Percentiles rank a stretch among this genome's conserved stretches.
Evolutionary conservation across 1,140 invertebrate genomes (phyloP).

Genomic region (Chironomus striatipennis): DNA sequence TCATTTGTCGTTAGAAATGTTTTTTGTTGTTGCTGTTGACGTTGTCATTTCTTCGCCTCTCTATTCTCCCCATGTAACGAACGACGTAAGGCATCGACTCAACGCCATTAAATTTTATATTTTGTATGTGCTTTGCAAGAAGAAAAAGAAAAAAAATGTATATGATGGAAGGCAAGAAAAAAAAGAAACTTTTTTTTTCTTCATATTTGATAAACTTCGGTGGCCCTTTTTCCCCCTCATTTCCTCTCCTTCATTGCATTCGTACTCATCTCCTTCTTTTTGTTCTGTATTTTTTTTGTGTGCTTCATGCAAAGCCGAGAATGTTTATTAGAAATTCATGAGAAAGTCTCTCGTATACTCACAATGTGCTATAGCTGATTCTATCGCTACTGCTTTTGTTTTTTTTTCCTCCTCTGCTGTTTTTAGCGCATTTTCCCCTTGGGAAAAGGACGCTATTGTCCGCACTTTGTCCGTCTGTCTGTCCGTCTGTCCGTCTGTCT

Average conservation of each 20-base stretch:
- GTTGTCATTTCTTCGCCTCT: background rate
- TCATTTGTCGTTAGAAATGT: too few species aligned
- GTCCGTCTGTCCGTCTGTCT: too few species aligned
- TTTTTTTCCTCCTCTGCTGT: too few species aligned
- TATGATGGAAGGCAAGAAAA: too few species aligned
- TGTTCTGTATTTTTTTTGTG: background rate
- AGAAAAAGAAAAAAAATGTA: background rate
- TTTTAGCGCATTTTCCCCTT: too few species aligned
- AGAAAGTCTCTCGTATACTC: background rate
- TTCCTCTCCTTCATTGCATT: too few species aligned
- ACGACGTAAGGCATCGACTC: background rate
- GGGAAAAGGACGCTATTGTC: too few species aligned
- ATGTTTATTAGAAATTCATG: slow-evolving; percentile 22
- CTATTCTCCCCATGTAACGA: background rate
- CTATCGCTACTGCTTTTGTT: too few species aligned
- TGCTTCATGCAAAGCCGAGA: background rate
- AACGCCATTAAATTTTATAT: slow-evolving; percentile 3
- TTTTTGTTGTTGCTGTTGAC: background rate
- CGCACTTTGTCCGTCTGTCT: too few species aligned
- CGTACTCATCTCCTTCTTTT: too few species aligned
- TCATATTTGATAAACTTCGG: background rate
- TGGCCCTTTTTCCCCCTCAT: background rate
- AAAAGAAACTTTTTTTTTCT: too few species aligned
- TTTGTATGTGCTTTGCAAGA: background rate
- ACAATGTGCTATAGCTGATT: too few species aligned